Evolutionary conservation across 2,113 vertebrate species (phyloP).

Genomic region (Neolamprologus kungweensis): DNA sequence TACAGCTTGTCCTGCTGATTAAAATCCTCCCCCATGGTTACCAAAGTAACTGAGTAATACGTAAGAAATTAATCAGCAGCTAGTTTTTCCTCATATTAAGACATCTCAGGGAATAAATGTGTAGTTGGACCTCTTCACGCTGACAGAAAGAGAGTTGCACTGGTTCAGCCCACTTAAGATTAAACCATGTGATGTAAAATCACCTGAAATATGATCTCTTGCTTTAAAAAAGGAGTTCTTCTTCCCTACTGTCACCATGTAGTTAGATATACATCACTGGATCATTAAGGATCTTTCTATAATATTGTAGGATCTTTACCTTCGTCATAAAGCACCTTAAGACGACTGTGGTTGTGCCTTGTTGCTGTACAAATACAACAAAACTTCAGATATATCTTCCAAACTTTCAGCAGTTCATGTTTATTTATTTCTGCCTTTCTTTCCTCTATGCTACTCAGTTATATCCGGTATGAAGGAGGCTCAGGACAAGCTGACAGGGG

Average conservation of each 20-base stretch:
- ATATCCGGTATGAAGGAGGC: slow-evolving; percentile 91
- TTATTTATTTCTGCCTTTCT: background rate
- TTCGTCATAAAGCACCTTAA: background rate
- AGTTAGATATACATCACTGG: background rate
- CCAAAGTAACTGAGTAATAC: background rate
- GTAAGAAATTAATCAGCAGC: background rate
- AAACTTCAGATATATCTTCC: background rate
- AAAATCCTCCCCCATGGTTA: background rate
- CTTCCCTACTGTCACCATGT: background rate
- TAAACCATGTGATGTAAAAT: background rate
- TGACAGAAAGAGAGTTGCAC: background rate
- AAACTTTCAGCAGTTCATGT: background rate
- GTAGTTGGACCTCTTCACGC: background rate
- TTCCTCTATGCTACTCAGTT: slow-evolving; percentile 62
- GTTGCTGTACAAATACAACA: background rate
- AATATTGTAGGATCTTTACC: background rate
- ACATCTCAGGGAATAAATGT: background rate
- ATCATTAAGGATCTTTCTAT: background rate
- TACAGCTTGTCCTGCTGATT: background rate
- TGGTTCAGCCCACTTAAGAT: background rate
- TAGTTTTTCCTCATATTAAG: background rate
- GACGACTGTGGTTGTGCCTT: fast-evolving
- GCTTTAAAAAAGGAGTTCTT: background rate
- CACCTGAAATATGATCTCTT: background rate
- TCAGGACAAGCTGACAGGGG: slow-evolving; percentile 89